phyloP scores from a whole-genome alignment of 2,797 vertebrate species.

The Sebastiscus albofasciatus region DNA sequence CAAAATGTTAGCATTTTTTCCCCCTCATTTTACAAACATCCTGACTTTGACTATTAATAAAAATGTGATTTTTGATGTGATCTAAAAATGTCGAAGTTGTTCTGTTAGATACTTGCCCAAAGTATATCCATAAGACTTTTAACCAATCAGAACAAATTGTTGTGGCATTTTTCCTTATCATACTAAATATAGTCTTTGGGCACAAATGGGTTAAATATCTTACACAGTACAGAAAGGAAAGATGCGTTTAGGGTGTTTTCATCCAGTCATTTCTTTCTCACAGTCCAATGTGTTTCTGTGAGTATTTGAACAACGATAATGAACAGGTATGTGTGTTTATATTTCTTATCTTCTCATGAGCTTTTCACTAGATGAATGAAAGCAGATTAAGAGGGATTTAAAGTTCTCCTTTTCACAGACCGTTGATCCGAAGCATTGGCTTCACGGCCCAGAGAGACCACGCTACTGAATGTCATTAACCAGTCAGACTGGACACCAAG shows the following conservation, averaged over 20 bases:
- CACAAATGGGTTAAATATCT: not conserved
- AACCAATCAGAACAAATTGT: too few relatives aligned
- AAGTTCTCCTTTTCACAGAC: constrained; percentile 26
- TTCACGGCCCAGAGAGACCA: constrained; percentile 17
- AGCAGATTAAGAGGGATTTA: constrained; percentile 43
- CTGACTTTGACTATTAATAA: too few relatives aligned
- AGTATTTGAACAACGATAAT: constrained; percentile 8
- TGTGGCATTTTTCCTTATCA: too few relatives aligned
- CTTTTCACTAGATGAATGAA: constrained; percentile 1
- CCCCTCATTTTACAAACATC: too few relatives aligned
- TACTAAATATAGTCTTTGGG: too few relatives aligned
- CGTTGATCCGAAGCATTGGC: constrained; percentile 27
- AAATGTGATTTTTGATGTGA: too few relatives aligned
- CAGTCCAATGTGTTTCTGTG: not conserved
- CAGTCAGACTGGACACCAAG: not conserved
- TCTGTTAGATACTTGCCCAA: too few relatives aligned
- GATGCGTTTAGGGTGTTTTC: not conserved
- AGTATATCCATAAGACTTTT: too few relatives aligned
- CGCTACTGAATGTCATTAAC: constrained; percentile 6
- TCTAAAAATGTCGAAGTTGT: too few relatives aligned
- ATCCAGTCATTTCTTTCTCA: not conserved
- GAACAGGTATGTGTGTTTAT: constrained; percentile 7
- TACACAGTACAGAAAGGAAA: not conserved
- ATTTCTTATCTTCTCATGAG: not conserved
- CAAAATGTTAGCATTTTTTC: too few relatives aligned